Evolutionary conservation across 2,113 vertebrate species (phyloP).

Genomic region (Oncorhynchus mykiss): DNA sequence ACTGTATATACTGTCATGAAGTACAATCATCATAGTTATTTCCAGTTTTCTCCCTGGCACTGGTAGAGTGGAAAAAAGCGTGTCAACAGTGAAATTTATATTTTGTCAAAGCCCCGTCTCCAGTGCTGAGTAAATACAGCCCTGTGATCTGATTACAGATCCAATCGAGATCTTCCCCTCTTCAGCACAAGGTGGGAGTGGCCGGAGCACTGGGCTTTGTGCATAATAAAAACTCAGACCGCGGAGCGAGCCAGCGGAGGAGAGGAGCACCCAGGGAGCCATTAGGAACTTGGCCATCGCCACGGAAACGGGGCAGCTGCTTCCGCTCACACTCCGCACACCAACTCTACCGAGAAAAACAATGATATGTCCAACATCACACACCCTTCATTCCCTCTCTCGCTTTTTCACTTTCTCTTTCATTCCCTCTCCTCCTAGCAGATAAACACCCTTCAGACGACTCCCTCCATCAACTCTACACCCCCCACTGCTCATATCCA

Average conservation of each 20-base stretch:
- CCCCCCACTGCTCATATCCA: neutral
- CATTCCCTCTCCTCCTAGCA: neutral
- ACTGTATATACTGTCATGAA: neutral
- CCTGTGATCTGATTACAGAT: conserved; percentile 2
- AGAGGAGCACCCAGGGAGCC: conserved; percentile 36
- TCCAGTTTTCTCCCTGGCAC: neutral
- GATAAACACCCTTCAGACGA: neutral
- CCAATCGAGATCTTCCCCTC: neutral
- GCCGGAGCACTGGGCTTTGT: neutral
- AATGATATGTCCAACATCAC: too few species aligned
- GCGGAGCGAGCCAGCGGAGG: neutral
- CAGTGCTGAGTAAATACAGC: neutral
- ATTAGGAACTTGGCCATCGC: conserved; percentile 62
- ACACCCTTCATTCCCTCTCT: conserved; percentile 5
- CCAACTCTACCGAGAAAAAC: neutral
- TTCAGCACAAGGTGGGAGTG: neutral
- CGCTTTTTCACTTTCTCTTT: conserved; percentile 13
- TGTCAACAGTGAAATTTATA: conserved; percentile 7
- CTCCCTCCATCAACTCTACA: conserved; percentile 7
- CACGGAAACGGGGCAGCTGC: conserved; percentile 65
- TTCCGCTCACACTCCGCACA: conserved; percentile 33
- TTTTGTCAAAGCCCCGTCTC: neutral
- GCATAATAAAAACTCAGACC: neutral
- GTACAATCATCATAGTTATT: neutral
- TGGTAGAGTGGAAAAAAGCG: neutral